Percentiles rank a stretch among this genome's conserved stretches.
phyloP scores from a whole-genome alignment of 2,888 invertebrate species.

The Dynastes grantii region DNA sequence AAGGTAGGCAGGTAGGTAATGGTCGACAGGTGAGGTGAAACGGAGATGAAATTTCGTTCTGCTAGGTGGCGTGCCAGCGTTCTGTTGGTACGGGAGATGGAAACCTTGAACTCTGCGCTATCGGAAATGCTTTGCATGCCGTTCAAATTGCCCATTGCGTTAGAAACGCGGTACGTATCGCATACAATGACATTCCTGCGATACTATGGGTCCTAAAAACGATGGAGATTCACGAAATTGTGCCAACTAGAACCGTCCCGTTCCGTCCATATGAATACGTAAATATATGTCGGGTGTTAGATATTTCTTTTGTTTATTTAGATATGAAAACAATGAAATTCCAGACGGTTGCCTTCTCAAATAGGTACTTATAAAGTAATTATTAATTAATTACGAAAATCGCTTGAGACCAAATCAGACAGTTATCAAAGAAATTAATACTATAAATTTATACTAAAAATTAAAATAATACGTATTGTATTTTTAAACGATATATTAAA shows the following conservation, averaged over 20 bases:
- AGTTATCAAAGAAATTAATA: too few relatives aligned
- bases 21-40: slow-evolving; percentile 42
- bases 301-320: too few relatives aligned
- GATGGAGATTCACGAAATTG: not conserved
- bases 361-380: too few relatives aligned
- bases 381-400: too few relatives aligned
- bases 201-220: too few relatives aligned
- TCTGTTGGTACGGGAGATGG: slow-evolving; percentile 42
- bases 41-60: slow-evolving; percentile 44
- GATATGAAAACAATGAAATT: too few relatives aligned
- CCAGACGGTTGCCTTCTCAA: too few relatives aligned
- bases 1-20: slow-evolving; percentile 17
- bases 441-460: too few relatives aligned
- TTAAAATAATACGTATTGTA: too few relatives aligned
- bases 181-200: not conserved
- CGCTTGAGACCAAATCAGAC: too few relatives aligned
- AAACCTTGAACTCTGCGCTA: slow-evolving; percentile 51
- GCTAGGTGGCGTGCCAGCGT: slow-evolving; percentile 43
- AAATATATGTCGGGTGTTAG: too few relatives aligned
- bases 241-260: not conserved
- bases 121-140: slow-evolving; percentile 53
- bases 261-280: not conserved
- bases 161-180: slow-evolving; percentile 22
- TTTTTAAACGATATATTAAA: too few relatives aligned
- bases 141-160: slow-evolving; percentile 33